Base-by-base conservation (phyloP, 2,113 vertebrate species). In the Axis porcinus region DNA sequence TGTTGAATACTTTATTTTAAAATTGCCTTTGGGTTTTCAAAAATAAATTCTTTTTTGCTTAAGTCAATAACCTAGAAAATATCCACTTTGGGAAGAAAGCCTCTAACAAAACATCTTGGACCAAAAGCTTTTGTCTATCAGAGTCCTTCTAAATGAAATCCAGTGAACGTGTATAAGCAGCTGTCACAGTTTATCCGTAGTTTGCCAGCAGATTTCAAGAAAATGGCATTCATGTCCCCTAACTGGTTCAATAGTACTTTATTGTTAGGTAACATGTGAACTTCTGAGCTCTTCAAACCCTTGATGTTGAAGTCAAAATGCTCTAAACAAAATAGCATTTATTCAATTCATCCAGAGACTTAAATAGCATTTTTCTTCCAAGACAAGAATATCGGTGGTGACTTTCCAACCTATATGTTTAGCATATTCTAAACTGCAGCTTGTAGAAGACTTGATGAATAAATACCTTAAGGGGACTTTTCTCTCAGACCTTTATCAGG, bases 241-340 rank as follows among this genome's bases (percentile, higher is more conserved):
- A 54, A 52, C 76, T 57, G 86, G 33, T 55, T 52, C 62, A 89
- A 97, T 60, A 96, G 89, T 30, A 43, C 60, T 92, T 76, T 95
- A 89, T 93, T 96, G 30, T 96, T 93, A 82, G 50, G 33, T 50
- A 67, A 78, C 76, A 67, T 95, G 83, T 97, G 50, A 28, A 96
- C 87, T 62, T 81, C 78, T 52, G 78, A 81, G 45, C 47, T 97
- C 85, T 95, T 95, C 83, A 96, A 82, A 95, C 45, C 13, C 28
- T 8, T 83, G 95, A 87, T 88, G 58, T 85, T 94, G 85, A 91
- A 97, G 30, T 19, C 45, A 74, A 98, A 97, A 95, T 93, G 55
- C 52, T 95, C 93, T 84, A 89, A 58, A 55, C 93, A 97, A 93
- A 33, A 90, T 45, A 97, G 43, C 81, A 76, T 36, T 15, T 57